Base-by-base conservation (phyloP, 2,113 vertebrate species). In the Pica pica region DNA sequence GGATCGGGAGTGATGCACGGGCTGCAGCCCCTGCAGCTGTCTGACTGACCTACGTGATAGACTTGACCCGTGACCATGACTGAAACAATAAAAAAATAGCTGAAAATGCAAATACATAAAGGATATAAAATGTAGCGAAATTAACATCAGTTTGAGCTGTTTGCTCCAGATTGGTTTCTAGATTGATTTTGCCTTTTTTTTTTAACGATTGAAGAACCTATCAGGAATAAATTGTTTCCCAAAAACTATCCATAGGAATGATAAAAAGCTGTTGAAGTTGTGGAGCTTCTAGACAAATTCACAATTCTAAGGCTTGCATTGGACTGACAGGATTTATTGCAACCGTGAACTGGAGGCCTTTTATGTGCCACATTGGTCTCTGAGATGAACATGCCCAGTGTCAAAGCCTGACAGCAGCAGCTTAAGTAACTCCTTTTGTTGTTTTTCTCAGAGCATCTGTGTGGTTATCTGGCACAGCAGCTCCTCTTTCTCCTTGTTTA, bases 31-130 rank as follows among this genome's bases (percentile, higher is more conserved):
- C 7, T 11, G 44, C 33, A 0, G 28, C 1, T 1, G 1, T 5
- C 6, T 4, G 7, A 4, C 13, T 7, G 4, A 1, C 35, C 21
- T 1, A 2, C 0, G 0, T 9, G 3, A 1, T 1, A 6, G n/a
- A 46, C 35, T 2, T 2, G 3, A 2, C 31, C 13, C 6, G 0
- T 11, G 20, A 16, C 33, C 20, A 1, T 5, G 30, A 10, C 19
- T 46, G n/a, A 1, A 56, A 55, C 76, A 5, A 16, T 23, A 11
- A 24, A 18, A 49, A 19, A 27, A 5, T 0, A 13, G 21, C 41
- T 6, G 4, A 9, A 33, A 82, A 26, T 5, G 24, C 7, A 37
- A 63, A 46, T 21, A 7, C 24, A 5, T 17, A 5, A 26, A 46
- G 5, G 11, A 27, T 27, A 8, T 24, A 7, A 44, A 46, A 63